phyloP scores from a whole-genome alignment of 2,797 vertebrate species.

The Malurus splendens region DNA sequence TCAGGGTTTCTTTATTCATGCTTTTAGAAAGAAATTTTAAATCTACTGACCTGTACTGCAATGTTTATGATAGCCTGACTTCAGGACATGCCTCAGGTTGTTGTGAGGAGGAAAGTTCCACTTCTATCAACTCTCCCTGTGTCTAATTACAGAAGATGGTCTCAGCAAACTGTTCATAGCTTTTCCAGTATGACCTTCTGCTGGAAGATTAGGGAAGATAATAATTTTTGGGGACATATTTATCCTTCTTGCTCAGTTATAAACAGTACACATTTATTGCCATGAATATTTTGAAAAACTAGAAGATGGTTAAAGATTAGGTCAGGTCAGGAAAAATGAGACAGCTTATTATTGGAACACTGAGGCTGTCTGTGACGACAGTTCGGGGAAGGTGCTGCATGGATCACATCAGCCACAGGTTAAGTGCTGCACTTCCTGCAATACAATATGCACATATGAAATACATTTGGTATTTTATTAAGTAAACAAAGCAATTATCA shows the following conservation, averaged over 20 bases:
- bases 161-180: neutral
- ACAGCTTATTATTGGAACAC: neutral
- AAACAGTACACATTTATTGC: neutral
- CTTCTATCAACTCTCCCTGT: neutral
- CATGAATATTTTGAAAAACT: neutral
- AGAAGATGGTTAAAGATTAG: neutral
- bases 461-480: conserved; percentile 61
- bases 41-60: neutral
- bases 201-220: neutral
- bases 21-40: neutral
- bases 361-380: rapidly evolving
- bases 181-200: neutral
- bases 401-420: rapidly evolving
- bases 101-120: neutral
- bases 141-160: neutral
- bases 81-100: neutral
- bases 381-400: rapidly evolving
- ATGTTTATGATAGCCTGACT: neutral
- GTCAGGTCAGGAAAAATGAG: neutral
- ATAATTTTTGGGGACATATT: neutral
- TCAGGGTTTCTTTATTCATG: neutral
- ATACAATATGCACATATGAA: neutral
- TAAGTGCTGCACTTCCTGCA: neutral
- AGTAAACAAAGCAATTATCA: conserved; percentile 54
- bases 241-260: neutral